Conservation (phyloP, 2,113 vertebrate species). For the Capreolus pygargus region DNA sequence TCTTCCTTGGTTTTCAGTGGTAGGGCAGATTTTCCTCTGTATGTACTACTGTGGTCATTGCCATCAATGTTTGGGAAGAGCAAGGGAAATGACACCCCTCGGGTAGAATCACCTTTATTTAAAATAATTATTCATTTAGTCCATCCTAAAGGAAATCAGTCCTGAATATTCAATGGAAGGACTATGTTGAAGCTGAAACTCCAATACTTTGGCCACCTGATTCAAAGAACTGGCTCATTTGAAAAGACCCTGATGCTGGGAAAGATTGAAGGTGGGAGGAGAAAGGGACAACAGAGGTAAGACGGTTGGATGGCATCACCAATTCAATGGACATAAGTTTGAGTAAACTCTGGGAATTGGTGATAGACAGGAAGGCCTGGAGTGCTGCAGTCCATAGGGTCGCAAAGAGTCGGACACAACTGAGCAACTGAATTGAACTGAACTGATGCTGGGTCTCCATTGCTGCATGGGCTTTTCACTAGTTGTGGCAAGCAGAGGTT, state of each 20-base stretch:
- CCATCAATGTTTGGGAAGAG: not conserved
- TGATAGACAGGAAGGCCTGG: not conserved
- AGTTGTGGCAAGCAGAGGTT: not conserved
- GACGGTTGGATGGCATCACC: not conserved
- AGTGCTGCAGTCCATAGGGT: not conserved
- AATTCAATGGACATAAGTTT: not conserved
- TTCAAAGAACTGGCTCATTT: not conserved
- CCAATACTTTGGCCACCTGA: not conserved
- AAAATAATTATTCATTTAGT: not conserved
- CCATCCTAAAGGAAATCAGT: not conserved
- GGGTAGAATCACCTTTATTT: not conserved
- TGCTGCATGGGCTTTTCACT: not conserved
- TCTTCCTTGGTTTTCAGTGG: not conserved
- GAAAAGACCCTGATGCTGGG: not conserved
- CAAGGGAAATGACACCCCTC: too few relatives aligned
- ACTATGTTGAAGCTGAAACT: not conserved
- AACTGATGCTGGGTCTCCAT: not conserved
- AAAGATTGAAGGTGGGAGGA: not conserved
- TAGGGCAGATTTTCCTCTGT: not conserved
- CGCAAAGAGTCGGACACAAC: accelerated
- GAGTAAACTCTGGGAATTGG: not conserved
- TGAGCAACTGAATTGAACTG: not conserved
- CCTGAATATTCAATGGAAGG: not conserved
- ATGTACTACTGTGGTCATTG: not conserved
- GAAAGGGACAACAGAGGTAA: not conserved